A percentile compares a stretch with the other conserved stretches of the same genome.
Conservation (phyloP, 2,888 invertebrate genomes). For the Pseudococcus longispinus region DNA sequence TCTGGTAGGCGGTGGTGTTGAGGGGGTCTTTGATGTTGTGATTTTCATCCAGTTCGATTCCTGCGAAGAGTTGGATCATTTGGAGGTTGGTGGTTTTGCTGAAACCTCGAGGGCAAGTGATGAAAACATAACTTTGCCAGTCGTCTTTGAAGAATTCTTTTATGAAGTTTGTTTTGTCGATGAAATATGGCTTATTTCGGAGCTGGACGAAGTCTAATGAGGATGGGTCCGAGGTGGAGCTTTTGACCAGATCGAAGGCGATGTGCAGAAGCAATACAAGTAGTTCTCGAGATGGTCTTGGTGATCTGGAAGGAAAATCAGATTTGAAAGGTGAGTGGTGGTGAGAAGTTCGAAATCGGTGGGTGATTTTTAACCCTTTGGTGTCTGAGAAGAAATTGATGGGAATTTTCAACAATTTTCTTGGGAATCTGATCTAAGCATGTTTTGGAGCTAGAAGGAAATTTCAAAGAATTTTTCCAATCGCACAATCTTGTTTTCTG, state of each 20-base stretch:
- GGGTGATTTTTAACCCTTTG: no score
- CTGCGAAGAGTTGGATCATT: not conserved
- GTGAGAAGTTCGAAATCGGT: no score
- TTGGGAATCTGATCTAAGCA: no score
- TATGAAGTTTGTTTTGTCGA: not conserved
- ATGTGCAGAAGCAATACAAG: not conserved
- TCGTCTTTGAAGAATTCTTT: not conserved
- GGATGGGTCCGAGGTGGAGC: not conserved
- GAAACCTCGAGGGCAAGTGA: not conserved
- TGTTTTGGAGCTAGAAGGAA: no score
- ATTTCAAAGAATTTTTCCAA: no score
- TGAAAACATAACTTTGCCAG: not conserved
- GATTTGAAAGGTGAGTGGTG: not conserved
- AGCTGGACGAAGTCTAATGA: not conserved
- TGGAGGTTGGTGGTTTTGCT: not conserved
- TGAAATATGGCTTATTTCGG: not conserved
- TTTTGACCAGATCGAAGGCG: not conserved
- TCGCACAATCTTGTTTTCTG: no score
- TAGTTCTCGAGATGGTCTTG: not conserved
- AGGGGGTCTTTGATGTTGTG: not conserved
- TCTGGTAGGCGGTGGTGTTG: not conserved
- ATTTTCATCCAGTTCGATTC: not conserved
- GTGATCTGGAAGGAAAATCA: not conserved
- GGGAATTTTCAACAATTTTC: no score
- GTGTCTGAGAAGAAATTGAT: no score